Evolutionary conservation across 1,140 invertebrate genomes (phyloP).

Genomic region (Habropoda laboriosa): DNA sequence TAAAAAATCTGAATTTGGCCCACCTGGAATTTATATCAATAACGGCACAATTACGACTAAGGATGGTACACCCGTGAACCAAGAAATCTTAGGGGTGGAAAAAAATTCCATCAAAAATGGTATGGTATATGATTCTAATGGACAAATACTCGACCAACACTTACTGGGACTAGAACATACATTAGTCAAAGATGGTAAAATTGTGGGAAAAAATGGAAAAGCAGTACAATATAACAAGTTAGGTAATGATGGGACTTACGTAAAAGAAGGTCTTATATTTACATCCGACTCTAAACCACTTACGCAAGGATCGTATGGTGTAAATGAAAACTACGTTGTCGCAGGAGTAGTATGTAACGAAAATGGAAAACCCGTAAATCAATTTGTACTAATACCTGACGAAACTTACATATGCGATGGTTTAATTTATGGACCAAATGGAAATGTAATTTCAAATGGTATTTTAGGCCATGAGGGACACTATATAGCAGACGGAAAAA

Average conservation of each 20-base stretch:
- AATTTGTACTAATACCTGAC: slow-evolving; percentile 73
- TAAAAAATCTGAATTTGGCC: slow-evolving; percentile 77
- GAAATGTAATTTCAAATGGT: slow-evolving; percentile 71
- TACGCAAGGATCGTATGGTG: slow-evolving; percentile 74
- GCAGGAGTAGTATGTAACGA: slow-evolving; percentile 75
- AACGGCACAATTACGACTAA: slow-evolving; percentile 77
- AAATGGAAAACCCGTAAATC: slow-evolving; percentile 74
- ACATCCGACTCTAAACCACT: slow-evolving; percentile 72
- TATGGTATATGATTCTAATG: slow-evolving; percentile 67
- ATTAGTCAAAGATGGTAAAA: slow-evolving; percentile 74
- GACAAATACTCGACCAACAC: slow-evolving; percentile 66
- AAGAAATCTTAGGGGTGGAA: slow-evolving; percentile 74
- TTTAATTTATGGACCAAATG: slow-evolving; percentile 72
- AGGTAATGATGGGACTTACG: slow-evolving; percentile 72
- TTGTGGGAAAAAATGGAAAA: slow-evolving; percentile 76
- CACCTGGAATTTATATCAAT: slow-evolving; percentile 71
- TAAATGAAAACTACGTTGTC: slow-evolving; percentile 76
- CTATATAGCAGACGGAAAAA: slow-evolving; percentile 74
- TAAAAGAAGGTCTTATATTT: slow-evolving; percentile 79
- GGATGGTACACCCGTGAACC: slow-evolving; percentile 77
- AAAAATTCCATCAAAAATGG: slow-evolving; percentile 75
- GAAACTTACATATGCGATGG: slow-evolving; percentile 76
- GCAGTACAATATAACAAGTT: slow-evolving; percentile 70
- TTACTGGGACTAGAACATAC: slow-evolving; percentile 72
- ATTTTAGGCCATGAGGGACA: slow-evolving; percentile 73